These are phyloP conservation scores for Crotalus horridus DNA, from an alignment of 2,113 vertebrate species.

Conservation along the genomic window DNA sequence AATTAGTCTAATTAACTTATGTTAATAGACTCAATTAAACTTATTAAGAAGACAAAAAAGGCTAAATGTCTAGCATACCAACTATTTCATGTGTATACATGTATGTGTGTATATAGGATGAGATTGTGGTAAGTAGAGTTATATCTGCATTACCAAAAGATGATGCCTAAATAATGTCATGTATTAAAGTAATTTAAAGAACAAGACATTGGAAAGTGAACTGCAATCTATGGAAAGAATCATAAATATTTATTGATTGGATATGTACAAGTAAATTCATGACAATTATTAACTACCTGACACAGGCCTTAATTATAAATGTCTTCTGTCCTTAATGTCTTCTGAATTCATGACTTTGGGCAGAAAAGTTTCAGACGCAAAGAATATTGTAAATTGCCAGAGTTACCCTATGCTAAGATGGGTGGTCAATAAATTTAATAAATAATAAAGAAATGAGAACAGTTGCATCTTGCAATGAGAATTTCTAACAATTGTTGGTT, in stretches of 20 bases:
- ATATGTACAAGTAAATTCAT: not conserved
- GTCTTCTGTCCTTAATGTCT: not conserved
- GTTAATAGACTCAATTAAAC: slow-evolving; percentile 54
- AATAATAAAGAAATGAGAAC: not conserved
- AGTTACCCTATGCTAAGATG: not conserved
- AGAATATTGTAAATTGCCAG: not conserved
- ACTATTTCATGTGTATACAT: not conserved
- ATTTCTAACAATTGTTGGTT: not conserved
- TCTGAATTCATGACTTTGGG: not conserved
- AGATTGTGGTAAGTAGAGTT: not conserved
- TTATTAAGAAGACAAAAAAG: slow-evolving; percentile 35
- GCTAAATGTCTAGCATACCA: slow-evolving; percentile 20
- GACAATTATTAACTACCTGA: not conserved
- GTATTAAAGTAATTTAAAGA: not conserved
- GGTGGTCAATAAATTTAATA: not conserved
- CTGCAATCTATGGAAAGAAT: not conserved
- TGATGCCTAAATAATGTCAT: not conserved
- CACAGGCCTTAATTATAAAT: not conserved
- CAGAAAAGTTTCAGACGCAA: not conserved
- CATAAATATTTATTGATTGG: not conserved
- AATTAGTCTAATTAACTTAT: slow-evolving; percentile 50
- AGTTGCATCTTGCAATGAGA: not conserved
- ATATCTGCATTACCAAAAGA: accelerated
- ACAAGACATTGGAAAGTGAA: not conserved
- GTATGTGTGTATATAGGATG: not conserved